Percentiles rank a stretch among this genome's conserved stretches.
phyloP scores from a whole-genome alignment of 2,113 vertebrate species.

The Ploceus nigricollis region DNA sequence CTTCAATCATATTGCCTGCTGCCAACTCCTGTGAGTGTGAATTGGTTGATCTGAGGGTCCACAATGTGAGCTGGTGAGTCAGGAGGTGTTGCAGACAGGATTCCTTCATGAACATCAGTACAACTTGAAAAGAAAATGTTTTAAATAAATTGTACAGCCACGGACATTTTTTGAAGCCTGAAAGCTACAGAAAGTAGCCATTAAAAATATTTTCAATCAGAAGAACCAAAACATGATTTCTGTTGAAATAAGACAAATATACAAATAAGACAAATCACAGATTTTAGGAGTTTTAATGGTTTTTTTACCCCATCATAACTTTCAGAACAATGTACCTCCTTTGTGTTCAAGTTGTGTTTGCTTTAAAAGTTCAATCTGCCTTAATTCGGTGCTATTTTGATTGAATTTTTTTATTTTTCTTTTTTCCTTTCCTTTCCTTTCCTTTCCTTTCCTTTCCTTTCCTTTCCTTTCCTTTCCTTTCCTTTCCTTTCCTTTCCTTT shows the following conservation, averaged over 20 bases:
- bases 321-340: neutral
- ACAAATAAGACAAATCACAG: neutral
- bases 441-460: no score
- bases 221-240: conserved; percentile 3
- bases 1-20: neutral
- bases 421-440: no score
- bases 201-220: conserved; percentile 17
- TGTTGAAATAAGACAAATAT: neutral
- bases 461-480: neutral
- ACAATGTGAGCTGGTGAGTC: accelerated
- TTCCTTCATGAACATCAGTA: neutral
- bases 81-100: neutral
- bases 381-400: conserved; percentile 53
- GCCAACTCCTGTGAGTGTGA: neutral
- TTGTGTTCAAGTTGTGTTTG: conserved; percentile 43
- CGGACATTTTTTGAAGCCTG: neutral
- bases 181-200: neutral
- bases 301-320: neutral
- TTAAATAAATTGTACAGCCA: neutral
- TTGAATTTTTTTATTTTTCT: neutral
- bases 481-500: no score
- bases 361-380: conserved; percentile 46
- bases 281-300: neutral
- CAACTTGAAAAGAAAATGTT: neutral
- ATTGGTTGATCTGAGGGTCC: neutral